These are phyloP conservation scores for Potamilus streckersoni DNA, from an alignment of 1,140 invertebrate species.

Conservation along the genomic window DNA sequence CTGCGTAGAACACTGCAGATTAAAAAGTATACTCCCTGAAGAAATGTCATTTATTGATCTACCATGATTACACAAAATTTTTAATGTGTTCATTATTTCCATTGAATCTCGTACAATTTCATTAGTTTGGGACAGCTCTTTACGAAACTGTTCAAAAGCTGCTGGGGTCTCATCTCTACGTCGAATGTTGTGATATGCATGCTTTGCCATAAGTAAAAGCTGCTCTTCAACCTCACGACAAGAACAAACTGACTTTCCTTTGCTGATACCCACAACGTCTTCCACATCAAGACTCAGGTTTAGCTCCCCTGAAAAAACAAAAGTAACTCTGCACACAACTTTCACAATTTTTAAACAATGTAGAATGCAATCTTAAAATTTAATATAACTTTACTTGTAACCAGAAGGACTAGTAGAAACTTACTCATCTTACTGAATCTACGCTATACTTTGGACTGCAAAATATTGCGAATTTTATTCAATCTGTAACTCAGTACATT, in stretches of 20 bases:
- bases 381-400: too few relatives aligned
- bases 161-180: conserved; percentile 43
- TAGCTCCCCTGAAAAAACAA: conserved; percentile 39
- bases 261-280: conserved; percentile 16
- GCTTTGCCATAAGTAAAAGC: conserved; percentile 42
- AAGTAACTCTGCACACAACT: background rate
- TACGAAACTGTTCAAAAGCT: conserved; percentile 53
- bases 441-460: too few relatives aligned
- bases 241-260: conserved; percentile 31
- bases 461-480: too few relatives aligned
- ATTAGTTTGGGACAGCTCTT: conserved; percentile 50
- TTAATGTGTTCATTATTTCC: conserved; percentile 51
- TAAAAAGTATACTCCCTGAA: conserved; percentile 48
- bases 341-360: too few relatives aligned
- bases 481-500: too few relatives aligned
- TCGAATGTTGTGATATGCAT: conserved; percentile 42
- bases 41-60: conserved; percentile 38
- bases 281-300: conserved; percentile 44
- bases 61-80: conserved; percentile 54
- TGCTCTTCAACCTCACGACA: conserved; percentile 47
- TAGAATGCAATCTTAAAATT: too few relatives aligned
- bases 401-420: too few relatives aligned
- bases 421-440: too few relatives aligned
- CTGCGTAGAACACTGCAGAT: conserved; percentile 32
- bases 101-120: conserved; percentile 46